Evolutionary conservation across 2,888 invertebrate species (phyloP).

Genomic region (Apotomis capreana): DNA sequence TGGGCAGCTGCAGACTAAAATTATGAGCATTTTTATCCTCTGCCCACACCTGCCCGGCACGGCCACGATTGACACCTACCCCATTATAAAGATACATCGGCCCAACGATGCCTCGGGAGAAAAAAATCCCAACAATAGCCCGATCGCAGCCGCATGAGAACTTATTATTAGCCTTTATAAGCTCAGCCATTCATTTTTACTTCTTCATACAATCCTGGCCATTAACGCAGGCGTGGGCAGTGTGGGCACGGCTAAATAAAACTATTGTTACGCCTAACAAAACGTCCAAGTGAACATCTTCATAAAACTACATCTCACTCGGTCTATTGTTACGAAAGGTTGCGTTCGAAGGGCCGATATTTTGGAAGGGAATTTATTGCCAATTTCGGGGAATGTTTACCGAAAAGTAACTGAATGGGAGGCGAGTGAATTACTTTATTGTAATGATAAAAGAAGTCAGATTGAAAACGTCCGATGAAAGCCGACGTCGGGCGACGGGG

Average conservation of each 20-base stretch:
- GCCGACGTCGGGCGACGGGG: conserved; percentile 67
- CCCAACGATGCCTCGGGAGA: conserved; percentile 60
- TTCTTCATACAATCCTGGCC: conserved; percentile 80
- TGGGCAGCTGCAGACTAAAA: conserved; percentile 81
- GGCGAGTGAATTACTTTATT: conserved; percentile 80
- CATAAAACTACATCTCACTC: conserved; percentile 71
- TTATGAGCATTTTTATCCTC: conserved; percentile 79
- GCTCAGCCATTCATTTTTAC: conserved; percentile 77
- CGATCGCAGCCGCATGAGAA: conserved; percentile 79
- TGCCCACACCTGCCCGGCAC: conserved; percentile 74
- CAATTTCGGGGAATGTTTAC: conserved; percentile 80
- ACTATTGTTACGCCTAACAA: conserved; percentile 80
- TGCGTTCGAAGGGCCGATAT: conserved; percentile 65
- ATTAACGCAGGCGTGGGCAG: conserved; percentile 82
- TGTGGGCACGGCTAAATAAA: conserved; percentile 80
- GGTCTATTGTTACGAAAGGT: conserved; percentile 69
- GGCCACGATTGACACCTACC: conserved; percentile 80
- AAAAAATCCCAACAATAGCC: conserved; percentile 77
- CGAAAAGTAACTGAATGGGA: conserved; percentile 77
- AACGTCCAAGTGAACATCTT: conserved; percentile 81
- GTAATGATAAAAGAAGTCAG: conserved; percentile 80
- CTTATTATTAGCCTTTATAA: conserved; percentile 80
- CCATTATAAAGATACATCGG: conserved; percentile 67
- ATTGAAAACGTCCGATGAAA: conserved; percentile 81
- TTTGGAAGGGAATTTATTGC: conserved; percentile 79